Base-by-base conservation (phyloP, 2,797 vertebrate species). In the Glossophaga mutica region DNA sequence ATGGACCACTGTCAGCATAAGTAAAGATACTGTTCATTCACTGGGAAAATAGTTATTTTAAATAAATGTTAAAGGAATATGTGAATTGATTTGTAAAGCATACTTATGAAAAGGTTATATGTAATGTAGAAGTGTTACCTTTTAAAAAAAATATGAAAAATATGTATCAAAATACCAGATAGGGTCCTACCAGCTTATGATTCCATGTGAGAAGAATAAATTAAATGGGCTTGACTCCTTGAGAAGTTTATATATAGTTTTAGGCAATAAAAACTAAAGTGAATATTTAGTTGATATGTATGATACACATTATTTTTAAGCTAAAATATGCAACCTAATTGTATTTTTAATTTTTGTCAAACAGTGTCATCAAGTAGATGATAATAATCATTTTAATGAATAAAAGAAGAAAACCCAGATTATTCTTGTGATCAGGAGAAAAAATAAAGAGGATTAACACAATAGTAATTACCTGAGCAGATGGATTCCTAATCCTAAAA, bases 391-490 rank as follows among this genome's bases (percentile, higher is more conserved):
- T 73, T 90, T 85, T 95, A 94, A 93, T 95, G 50, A 96, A 37
- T 39, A 46, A 76, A 86, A 86, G 39, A 84, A 32, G 70, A 94
- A 95, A 97, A 86, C 21, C 44, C 22, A 94, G 91, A 70, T 91
- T 91, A 74, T 96, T 92, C 52, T 92, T 71, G 16, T 62, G 92
- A 98, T 98, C 96, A 97, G 94, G 96, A 98, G 85, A 94, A 77
- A 77, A 59, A 90, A 50, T 48, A 86, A 90, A 97, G 62, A 86
- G 96, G 94, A 98, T 98, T 98, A 98, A 92, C 74, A 96, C 91
- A 78, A 97, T 97, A 98, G 96, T 96, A 97, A 97, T 98, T 98
- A 97, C 98, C 90, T 96, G 95, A 98, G 92, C 97, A 98, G 97
- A 97, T 98, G 97, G 97, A 94, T 97, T 95, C 92, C 98, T 97